Percentiles rank a stretch among this genome's conserved stretches.
These are phyloP conservation scores for Leistus spinibarbis DNA, from an alignment of 2,888 invertebrate species.

Conservation along the genomic window DNA sequence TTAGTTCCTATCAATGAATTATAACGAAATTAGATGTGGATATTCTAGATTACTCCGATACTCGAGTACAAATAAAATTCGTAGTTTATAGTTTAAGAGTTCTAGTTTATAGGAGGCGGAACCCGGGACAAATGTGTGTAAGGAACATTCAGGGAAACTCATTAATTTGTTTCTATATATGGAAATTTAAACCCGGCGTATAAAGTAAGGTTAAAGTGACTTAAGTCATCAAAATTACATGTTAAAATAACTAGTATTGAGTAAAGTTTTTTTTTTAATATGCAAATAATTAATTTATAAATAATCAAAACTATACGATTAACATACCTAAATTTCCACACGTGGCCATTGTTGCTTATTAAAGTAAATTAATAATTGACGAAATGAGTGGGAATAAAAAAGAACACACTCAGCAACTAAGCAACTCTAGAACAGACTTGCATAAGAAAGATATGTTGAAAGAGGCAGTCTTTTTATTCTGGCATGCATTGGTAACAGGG, in stretches of 20 bases:
- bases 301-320: neutral
- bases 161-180: too few species aligned
- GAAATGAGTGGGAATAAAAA: neutral
- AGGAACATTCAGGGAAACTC: too few species aligned
- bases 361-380: conserved; percentile 9
- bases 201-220: neutral
- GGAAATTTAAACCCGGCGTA: neutral
- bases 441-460: conserved; percentile 24
- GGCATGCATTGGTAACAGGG: conserved; percentile 16
- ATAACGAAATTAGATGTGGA: too few species aligned
- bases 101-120: too few species aligned
- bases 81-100: too few species aligned
- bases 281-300: neutral
- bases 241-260: neutral
- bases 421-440: neutral
- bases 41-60: too few species aligned
- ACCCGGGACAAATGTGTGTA: too few species aligned
- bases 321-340: conserved; percentile 23
- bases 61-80: too few species aligned
- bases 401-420: neutral
- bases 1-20: too few species aligned
- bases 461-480: conserved; percentile 10
- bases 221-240: neutral
- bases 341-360: conserved; percentile 13
- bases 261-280: neutral